Evolutionary conservation across 2,888 invertebrate genomes (phyloP).

Genomic region (Monopis laevigella): DNA sequence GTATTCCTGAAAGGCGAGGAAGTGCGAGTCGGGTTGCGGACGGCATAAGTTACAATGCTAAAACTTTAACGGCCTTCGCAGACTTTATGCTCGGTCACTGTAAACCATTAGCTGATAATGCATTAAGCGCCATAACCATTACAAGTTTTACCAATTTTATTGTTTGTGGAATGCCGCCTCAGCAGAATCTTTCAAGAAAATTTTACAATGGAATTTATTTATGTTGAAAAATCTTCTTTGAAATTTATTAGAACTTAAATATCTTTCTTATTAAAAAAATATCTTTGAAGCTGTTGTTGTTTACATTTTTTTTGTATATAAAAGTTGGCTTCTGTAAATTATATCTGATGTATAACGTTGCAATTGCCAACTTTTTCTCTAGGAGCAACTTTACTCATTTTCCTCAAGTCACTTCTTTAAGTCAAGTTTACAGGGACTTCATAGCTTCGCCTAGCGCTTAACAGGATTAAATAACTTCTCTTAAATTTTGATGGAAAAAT

Average conservation of each 20-base stretch:
- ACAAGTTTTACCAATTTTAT: slow-evolving; percentile 45
- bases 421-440: slow-evolving; percentile 40
- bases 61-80: slow-evolving; percentile 31
- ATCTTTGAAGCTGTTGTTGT: too few relatives aligned
- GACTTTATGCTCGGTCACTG: slow-evolving; percentile 44
- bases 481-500: slow-evolving; percentile 42
- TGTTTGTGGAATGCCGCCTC: slow-evolving; percentile 31
- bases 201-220: slow-evolving; percentile 1
- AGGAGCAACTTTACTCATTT: slow-evolving; percentile 42
- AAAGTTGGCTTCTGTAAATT: too few relatives aligned
- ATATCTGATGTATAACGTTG: too few relatives aligned
- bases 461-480: slow-evolving; percentile 44
- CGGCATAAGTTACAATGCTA: slow-evolving; percentile 35
- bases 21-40: slow-evolving; percentile 29
- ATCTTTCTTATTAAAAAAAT: too few relatives aligned
- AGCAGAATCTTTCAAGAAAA: slow-evolving; percentile 23
- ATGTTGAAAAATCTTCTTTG: background rate
- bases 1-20: slow-evolving; percentile 23
- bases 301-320: too few relatives aligned
- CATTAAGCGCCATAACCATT: slow-evolving; percentile 32
- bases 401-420: slow-evolving; percentile 49
- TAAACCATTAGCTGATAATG: slow-evolving; percentile 42
- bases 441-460: slow-evolving; percentile 38
- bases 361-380: slow-evolving; percentile 9
- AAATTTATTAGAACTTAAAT: background rate